Percentiles rank a stretch among this genome's conserved stretches.
Evolutionary conservation across 2,888 invertebrate genomes (phyloP).

Genomic region (Meta bourneti): DNA sequence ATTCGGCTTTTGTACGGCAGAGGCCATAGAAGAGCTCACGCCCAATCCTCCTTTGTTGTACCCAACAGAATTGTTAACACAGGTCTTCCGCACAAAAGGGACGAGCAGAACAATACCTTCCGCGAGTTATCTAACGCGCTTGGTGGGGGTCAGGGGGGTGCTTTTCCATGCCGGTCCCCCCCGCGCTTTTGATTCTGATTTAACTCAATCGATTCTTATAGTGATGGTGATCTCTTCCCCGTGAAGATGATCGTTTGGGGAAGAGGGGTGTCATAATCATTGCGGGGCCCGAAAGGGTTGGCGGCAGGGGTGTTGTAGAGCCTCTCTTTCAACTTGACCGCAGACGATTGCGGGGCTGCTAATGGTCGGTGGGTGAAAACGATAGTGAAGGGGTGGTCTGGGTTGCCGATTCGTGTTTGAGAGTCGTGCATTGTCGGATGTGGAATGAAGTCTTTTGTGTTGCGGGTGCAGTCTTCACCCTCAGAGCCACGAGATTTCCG

Average conservation of each 20-base stretch:
- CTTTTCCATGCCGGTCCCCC: background rate
- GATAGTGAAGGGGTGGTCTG: slow-evolving; percentile 23
- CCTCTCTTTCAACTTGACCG: slow-evolving; percentile 57
- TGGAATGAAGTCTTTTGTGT: too few species aligned
- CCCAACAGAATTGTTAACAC: slow-evolving; percentile 76
- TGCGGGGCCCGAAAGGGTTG: slow-evolving; percentile 27
- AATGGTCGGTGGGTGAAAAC: slow-evolving; percentile 50
- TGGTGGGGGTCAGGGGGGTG: background rate
- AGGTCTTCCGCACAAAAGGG: slow-evolving; percentile 66
- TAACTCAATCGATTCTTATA: slow-evolving; percentile 56
- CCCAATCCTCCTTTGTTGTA: slow-evolving; percentile 64
- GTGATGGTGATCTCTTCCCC: slow-evolving; percentile 66
- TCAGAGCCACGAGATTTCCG: too few species aligned
- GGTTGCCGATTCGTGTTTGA: background rate
- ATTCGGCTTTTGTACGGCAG: slow-evolving; percentile 72
- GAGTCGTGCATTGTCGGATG: too few species aligned
- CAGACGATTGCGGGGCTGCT: background rate
- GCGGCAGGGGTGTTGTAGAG: background rate
- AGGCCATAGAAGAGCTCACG: slow-evolving; percentile 62
- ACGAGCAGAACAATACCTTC: slow-evolving; percentile 72
- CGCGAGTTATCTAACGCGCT: slow-evolving; percentile 65
- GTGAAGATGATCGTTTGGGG: slow-evolving; percentile 19
- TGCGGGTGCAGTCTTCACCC: too few species aligned
- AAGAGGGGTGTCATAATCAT: slow-evolving; percentile 40
- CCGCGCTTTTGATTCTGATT: slow-evolving; percentile 71